Evolutionary conservation across 2,113 vertebrate species (phyloP).

Genomic region (Podocnemis expansa): DNA sequence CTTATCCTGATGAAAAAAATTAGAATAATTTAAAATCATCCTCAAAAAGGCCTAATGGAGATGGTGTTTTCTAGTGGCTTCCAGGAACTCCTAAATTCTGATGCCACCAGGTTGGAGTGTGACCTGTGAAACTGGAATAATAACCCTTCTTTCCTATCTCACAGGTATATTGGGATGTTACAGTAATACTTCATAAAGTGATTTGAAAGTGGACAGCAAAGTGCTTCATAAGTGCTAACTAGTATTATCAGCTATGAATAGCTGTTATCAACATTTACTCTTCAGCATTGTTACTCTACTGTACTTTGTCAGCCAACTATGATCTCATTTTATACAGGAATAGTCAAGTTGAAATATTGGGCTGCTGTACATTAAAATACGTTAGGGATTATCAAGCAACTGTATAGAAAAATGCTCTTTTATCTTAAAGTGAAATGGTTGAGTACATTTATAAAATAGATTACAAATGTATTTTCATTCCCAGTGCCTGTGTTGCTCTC

Average conservation of each 20-base stretch:
- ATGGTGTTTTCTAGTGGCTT: neutral
- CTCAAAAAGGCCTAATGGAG: constrained; percentile 8
- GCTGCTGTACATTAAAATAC: constrained; percentile 27
- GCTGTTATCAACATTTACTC: constrained; percentile 65
- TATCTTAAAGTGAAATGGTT: neutral
- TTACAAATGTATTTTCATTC: neutral
- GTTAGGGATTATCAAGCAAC: constrained; percentile 18
- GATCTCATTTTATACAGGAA: constrained; percentile 48
- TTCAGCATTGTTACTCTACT: constrained; percentile 47
- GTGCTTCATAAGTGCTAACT: constrained; percentile 57
- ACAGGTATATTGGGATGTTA: neutral
- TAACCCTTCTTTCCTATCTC: neutral
- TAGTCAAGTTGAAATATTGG: constrained; percentile 51
- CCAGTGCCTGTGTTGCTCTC: neutral
- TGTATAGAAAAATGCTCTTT: neutral
- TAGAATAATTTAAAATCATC: neutral
- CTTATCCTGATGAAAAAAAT: neutral
- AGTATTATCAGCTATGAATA: constrained; percentile 67
- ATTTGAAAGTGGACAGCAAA: neutral
- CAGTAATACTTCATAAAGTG: neutral
- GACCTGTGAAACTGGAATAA: neutral
- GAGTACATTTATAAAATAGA: constrained; percentile 5
- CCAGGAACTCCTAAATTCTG: neutral
- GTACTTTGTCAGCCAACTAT: constrained; percentile 40
- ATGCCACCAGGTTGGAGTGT: neutral